phyloP scores from a whole-genome alignment of 2,113 vertebrate species.

The Lampris incognitus region DNA sequence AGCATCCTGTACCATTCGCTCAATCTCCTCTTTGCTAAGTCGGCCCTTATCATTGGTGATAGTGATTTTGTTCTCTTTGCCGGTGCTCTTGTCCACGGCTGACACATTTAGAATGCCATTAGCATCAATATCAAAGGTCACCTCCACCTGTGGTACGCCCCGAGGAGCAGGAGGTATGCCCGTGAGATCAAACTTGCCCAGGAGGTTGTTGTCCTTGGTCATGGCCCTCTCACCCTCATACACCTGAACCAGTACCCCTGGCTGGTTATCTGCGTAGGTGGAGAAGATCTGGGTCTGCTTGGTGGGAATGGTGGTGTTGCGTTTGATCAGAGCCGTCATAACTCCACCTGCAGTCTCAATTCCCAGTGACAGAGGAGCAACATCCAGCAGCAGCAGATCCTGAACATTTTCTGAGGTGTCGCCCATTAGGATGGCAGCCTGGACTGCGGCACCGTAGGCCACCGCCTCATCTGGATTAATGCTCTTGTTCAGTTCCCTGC shows the following conservation, averaged over 20 bases:
- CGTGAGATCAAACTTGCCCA: constrained; percentile 77
- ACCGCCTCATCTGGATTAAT: constrained; percentile 79
- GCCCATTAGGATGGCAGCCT: constrained; percentile 77
- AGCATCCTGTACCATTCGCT: constrained; percentile 75
- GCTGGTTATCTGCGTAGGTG: constrained; percentile 77
- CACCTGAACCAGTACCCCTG: constrained; percentile 74
- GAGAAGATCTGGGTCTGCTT: constrained; percentile 80
- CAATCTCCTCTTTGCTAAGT: constrained; percentile 76
- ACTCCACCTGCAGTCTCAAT: constrained; percentile 77
- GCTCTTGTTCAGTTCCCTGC: constrained; percentile 76
- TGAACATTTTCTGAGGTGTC: constrained; percentile 78
- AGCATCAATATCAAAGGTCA: constrained; percentile 74
- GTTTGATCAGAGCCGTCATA: constrained; percentile 75
- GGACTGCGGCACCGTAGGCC: constrained; percentile 74
- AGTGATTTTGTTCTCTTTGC: constrained; percentile 79
- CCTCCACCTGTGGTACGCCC: constrained; percentile 69
- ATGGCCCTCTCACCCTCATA: constrained; percentile 78
- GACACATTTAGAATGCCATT: constrained; percentile 77
- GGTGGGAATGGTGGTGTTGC: constrained; percentile 78
- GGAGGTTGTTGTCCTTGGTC: constrained; percentile 79
- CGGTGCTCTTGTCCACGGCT: constrained; percentile 69
- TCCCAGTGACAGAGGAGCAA: constrained; percentile 72
- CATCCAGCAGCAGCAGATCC: constrained; percentile 76
- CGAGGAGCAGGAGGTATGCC: constrained; percentile 73
- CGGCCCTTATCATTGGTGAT: constrained; percentile 78